Evolutionary conservation across 1,140 invertebrate genomes (phyloP).

Genomic region (Drosophila lini): DNA sequence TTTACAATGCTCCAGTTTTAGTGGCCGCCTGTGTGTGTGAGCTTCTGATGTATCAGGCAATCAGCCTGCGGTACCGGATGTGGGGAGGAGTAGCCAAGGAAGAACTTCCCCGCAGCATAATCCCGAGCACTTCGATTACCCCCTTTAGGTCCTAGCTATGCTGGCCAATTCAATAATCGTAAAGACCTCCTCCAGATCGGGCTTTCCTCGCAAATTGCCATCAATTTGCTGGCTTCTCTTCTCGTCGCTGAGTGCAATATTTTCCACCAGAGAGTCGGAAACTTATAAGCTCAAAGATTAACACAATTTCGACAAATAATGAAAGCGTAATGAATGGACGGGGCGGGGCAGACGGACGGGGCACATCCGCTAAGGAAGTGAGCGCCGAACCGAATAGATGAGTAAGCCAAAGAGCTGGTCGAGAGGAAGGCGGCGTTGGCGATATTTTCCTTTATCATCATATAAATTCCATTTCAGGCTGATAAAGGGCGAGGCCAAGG

Average conservation of each 20-base stretch:
- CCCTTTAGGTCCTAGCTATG: conserved; percentile 27
- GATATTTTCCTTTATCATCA: conserved; percentile 78
- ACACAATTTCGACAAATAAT: conserved; percentile 82
- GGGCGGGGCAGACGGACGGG: not conserved
- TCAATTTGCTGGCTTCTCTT: conserved; percentile 59
- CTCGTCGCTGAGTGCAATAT: conserved; percentile 26
- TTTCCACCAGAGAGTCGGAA: conserved; percentile 32
- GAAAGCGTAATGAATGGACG: conserved; percentile 71
- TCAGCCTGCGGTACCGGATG: conserved; percentile 15
- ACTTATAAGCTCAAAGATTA: conserved; percentile 72
- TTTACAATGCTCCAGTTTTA: conserved; percentile 79
- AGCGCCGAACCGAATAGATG: conserved; percentile 25
- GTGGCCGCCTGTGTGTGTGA: conserved; percentile 32
- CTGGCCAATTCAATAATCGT: conserved; percentile 61
- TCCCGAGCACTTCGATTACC: conserved; percentile 34
- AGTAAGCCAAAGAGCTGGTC: conserved; percentile 17
- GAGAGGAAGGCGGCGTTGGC: conserved; percentile 6
- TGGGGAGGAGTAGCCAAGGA: conserved; percentile 1
- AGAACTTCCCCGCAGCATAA: not conserved
- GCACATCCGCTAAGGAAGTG: conserved; percentile 28
- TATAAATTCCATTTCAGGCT: conserved; percentile 70
- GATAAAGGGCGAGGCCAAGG: conserved; percentile 40
- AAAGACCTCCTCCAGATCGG: conserved; percentile 24
- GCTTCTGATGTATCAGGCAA: conserved; percentile 48
- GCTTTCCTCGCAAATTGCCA: conserved; percentile 52